Evolutionary conservation across 1,140 invertebrate species (phyloP).

Genomic region (Oedothorax gibbosus): DNA sequence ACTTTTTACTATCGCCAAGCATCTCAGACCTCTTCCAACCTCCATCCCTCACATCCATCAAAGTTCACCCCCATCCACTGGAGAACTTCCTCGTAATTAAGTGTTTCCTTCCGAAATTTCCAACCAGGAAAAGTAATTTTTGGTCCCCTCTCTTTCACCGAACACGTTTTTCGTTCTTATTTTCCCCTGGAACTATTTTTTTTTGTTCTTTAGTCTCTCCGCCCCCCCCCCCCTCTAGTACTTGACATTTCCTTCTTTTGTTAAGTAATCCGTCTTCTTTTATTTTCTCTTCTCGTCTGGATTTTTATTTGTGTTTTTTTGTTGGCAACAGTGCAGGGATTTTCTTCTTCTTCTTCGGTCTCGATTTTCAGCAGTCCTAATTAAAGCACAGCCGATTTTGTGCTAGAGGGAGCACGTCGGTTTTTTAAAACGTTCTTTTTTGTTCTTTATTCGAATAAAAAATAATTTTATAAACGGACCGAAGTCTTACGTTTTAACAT

Average conservation of each 20-base stretch:
- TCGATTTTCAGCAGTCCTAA: slow-evolving; percentile 40
- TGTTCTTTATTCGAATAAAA: too few relatives aligned
- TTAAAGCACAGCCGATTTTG: slow-evolving; percentile 52
- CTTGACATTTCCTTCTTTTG: slow-evolving; percentile 47
- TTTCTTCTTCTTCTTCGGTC: slow-evolving; percentile 16
- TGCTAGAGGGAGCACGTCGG: slow-evolving; percentile 30
- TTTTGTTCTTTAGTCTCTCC: slow-evolving; percentile 2
- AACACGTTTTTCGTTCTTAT: slow-evolving; percentile 33
- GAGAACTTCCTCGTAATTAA: slow-evolving; percentile 57
- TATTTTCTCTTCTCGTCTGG: slow-evolving; percentile 20
- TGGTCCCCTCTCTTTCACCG: slow-evolving; percentile 20
- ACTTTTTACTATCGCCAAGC: too few relatives aligned
- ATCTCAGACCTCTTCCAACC: background rate
- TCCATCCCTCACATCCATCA: slow-evolving; percentile 15
- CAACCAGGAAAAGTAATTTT: slow-evolving; percentile 43
- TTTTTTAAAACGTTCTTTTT: slow-evolving; percentile 43
- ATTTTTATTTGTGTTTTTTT: slow-evolving; percentile 39
- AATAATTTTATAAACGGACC: too few relatives aligned
- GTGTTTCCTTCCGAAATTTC: slow-evolving; percentile 54
- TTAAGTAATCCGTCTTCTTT: slow-evolving; percentile 59
- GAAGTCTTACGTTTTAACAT: too few relatives aligned
- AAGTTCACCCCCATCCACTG: background rate
- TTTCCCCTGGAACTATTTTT: slow-evolving; percentile 21
- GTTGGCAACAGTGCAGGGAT: background rate
- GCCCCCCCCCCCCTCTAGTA: background rate